A percentile compares a stretch with the other conserved stretches of the same genome.
These are phyloP conservation scores for Trogon melanurus DNA, from an alignment of 2,113 vertebrate species.

Conservation along the genomic window DNA sequence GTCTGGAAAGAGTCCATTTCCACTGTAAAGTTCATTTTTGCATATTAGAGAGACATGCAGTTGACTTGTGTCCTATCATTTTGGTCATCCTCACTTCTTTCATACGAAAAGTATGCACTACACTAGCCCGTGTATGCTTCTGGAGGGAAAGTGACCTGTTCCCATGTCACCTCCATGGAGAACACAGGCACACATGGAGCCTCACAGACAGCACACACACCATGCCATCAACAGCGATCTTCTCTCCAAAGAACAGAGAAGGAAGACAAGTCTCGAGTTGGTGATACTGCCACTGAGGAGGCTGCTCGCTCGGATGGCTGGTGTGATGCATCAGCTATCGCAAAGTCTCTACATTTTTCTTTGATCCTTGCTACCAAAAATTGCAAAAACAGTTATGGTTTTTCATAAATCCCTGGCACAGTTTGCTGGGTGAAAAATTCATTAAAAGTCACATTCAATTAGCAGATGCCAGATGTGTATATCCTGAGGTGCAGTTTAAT, in stretches of 20 bases:
- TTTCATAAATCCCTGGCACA: neutral
- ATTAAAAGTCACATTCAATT: slow-evolving; percentile 53
- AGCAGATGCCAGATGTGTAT: slow-evolving; percentile 23
- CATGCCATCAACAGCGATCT: neutral
- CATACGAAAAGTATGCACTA: neutral
- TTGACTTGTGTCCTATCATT: neutral
- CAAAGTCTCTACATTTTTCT: neutral
- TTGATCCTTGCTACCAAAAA: neutral
- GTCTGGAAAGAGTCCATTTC: neutral
- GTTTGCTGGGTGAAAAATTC: slow-evolving; percentile 32
- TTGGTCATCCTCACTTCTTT: neutral
- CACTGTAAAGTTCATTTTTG: neutral
- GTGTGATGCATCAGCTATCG: neutral
- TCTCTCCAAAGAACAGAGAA: neutral
- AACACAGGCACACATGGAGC: accelerated
- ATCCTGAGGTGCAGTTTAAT: slow-evolving; percentile 10
- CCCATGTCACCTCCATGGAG: neutral
- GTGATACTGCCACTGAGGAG: neutral
- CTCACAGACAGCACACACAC: neutral
- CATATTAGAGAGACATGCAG: neutral
- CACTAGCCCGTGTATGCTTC: neutral
- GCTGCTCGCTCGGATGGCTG: accelerated
- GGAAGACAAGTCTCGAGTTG: neutral
- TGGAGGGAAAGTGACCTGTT: neutral
- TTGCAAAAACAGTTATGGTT: neutral